Conservation (phyloP, 1,140 invertebrate species). For the Diploscapter pachys region DNA sequence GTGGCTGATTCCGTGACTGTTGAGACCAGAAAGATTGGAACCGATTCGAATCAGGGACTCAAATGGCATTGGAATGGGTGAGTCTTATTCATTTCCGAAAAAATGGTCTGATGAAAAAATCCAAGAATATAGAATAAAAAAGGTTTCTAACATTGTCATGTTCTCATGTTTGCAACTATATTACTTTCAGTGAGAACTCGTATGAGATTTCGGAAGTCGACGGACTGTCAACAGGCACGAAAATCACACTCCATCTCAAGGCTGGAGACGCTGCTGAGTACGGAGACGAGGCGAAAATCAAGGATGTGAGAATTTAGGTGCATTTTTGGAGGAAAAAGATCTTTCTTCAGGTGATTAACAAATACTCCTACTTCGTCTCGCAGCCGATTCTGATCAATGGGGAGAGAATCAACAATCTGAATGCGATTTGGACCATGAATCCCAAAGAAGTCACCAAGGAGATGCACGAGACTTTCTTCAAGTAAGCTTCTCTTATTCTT, state of each 20-base stretch:
- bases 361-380: slow-evolving; percentile 94
- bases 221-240: slow-evolving; percentile 80
- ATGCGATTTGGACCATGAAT: slow-evolving; percentile 89
- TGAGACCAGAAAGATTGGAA: slow-evolving; percentile 70
- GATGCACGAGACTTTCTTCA: slow-evolving; percentile 80
- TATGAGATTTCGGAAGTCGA: slow-evolving; percentile 84
- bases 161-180: too few species aligned
- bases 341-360: slow-evolving; percentile 73
- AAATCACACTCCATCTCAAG: slow-evolving; percentile 86
- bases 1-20: slow-evolving; percentile 90
- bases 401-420: slow-evolving; percentile 75
- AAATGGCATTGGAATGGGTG: slow-evolving; percentile 86
- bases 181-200: slow-evolving; percentile 70
- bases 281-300: slow-evolving; percentile 78
- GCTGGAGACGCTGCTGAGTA: slow-evolving; percentile 77
- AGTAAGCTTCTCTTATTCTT: slow-evolving; percentile 1
- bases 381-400: slow-evolving; percentile 87
- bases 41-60: slow-evolving; percentile 66
- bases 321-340: not conserved
- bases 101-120: not conserved
- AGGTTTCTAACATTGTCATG: not conserved
- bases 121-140: not conserved
- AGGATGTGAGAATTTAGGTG: slow-evolving; percentile 7
- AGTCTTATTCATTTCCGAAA: slow-evolving; percentile 25
- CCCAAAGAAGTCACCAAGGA: slow-evolving; percentile 79